Base-by-base conservation (phyloP, 2,797 vertebrate genomes). In the Hoplostethus atlanticus region DNA sequence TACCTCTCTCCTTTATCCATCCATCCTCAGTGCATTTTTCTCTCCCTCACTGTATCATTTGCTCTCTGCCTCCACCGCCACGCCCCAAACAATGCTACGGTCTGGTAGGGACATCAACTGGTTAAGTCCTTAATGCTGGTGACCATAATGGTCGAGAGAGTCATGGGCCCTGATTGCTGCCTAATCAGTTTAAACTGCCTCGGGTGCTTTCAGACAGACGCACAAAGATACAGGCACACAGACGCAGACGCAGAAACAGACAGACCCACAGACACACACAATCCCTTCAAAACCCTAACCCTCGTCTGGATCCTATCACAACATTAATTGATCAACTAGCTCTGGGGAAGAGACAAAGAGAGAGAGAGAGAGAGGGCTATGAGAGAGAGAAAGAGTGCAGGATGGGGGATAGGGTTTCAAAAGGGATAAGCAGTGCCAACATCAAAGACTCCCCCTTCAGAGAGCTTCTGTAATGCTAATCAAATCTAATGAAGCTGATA, bases 401-500 rank as follows among this genome's bases (percentile, higher is more conserved):
- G 40, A 71, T 62, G 73, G 69, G 67, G 62, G 73, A 80, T 82
- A 72, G 54, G 25, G 68, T 83, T 91, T 83, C 77, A 77, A 79
- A 73, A 67, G 48, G 51, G 79, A 84, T 60, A 76, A 86, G 76
- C 80, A 73, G 80, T 84, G 54, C 52, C 17, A 81, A 90, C 87
- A 90, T 94, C 89, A 94, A 93, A 93, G 87, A 57, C 48, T 60
- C 63, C 56, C 71, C 81, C 82, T 77, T 87, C 77, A 74, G 80
- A 91, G 82, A 80, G 76, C 77, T 73, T 85, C 79, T 59, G 81
- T 83, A 86, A 91, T 86, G 87, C 78, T 89, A 92, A 94, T 92
- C 85, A 81, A 74, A 84, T 86, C 83, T 91, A 93, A 94, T 92
- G 86, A 93, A 89, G 85, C 78, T 84, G 54, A 86, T 91, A 88